Percentiles rank a stretch among this genome's conserved stretches.
Evolutionary conservation across 2,888 invertebrate genomes (phyloP).

Genomic region (Conops quadrifasciatus): DNA sequence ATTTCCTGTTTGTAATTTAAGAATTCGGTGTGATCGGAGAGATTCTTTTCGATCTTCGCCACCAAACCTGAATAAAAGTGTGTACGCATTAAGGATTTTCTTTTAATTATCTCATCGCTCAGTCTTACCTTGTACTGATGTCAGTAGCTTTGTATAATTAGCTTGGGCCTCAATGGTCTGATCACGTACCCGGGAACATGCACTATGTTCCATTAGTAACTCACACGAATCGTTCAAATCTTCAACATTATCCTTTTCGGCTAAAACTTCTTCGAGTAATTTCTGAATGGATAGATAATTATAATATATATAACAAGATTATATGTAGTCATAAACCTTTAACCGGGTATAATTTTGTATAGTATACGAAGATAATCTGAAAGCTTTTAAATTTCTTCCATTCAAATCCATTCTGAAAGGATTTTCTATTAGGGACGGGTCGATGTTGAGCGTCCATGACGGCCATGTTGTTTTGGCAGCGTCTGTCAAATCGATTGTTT

Average conservation of each 20-base stretch:
- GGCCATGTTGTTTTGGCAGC: too few species aligned
- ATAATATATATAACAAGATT: background rate
- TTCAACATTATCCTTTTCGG: constrained; percentile 81
- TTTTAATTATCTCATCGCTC: background rate
- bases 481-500: too few species aligned
- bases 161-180: constrained; percentile 86
- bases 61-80: constrained; percentile 68
- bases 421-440: too few species aligned
- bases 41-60: constrained; percentile 86
- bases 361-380: background rate
- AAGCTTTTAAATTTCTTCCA: constrained; percentile 28
- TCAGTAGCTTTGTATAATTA: constrained; percentile 80
- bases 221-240: constrained; percentile 88
- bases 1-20: constrained; percentile 85
- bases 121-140: constrained; percentile 74
- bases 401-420: too few species aligned
- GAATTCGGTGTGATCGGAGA: constrained; percentile 91
- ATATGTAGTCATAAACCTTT: too few species aligned
- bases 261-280: constrained; percentile 78
- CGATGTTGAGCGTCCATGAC: too few species aligned
- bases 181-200: constrained; percentile 84
- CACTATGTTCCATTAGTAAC: constrained; percentile 84
- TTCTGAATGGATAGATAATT: constrained; percentile 58
- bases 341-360: too few species aligned
- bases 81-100: background rate